Evolutionary conservation across 1,140 invertebrate species (phyloP), one percentile per base, ranked within the genome.

Genomic region (Drosophila ananassae): DNA sequence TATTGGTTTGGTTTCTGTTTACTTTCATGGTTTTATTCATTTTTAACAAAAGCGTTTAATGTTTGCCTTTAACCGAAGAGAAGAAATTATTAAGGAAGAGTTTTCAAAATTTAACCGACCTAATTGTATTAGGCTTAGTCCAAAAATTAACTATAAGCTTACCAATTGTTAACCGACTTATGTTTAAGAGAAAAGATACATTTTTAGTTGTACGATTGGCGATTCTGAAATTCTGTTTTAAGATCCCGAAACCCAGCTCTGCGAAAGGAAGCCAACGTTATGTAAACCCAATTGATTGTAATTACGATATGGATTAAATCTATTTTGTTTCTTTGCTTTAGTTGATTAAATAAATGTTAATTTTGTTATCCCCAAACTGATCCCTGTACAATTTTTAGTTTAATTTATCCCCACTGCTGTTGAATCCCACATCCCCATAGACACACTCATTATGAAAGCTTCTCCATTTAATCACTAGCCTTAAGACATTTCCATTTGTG

Each of bases 61-160:
- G 61, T 17, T 77, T 73, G 57, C 37, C 72, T 47, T 28, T 39
- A 39, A 39, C 10, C n/a, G 8, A 48, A 55, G 41, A n/a, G 13
- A 41, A 24, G 67, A 21, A 41, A 41, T 41, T 41, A 28, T 6
- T 28, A 28, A 55, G 50, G 13, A 55, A 12, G n/a, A 60, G 50
- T 39, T 73, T 55, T 54, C 56, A 12, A 73, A 73, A 73, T 73
- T 77, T 64, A 61, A 57, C 28, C 8, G 22, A 63, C 39, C 73
- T 54, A 8, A 84, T 77, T 84, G 80, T 83, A 76, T 50, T 84
- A 83, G 81, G 63, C 78, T 41, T 84, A 83, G 78, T 68, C 41
- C 32, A 48, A 73, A 47, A 44, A 50, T 30, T 76, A 74, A 73
- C 46, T 63, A 50, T 73, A 73, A 73, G 71, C 59, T 74, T 46